Evolutionary conservation across 37 sponge, comb jelly and placozoan species (phyloP), one percentile per base, ranked within the genome.

Genomic region (Ianthella basta): DNA sequence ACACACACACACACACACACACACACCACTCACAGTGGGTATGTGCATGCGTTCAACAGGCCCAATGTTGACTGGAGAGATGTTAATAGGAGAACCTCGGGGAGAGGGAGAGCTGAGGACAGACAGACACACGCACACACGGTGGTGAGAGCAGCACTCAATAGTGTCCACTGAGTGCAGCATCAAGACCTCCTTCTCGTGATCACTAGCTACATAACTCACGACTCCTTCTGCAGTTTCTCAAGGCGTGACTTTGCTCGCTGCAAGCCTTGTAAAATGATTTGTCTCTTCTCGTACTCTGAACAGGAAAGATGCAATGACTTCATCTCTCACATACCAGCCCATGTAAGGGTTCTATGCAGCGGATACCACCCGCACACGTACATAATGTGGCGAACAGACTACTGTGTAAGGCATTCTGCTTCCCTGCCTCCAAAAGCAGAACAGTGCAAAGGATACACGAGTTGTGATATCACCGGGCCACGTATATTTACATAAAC

Each of bases 261-360:
- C 25, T 75, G 78, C 21, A 75, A 50, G 2, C 78, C 78, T 50
- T 75, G 78, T 4, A 75, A 23, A 21, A 75, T 75, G 54, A 39
- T 75, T 50, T 75, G 78, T 41, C 78, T 39, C 54, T 50, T 75
- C 25, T 75, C 78, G 25, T 75, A 75, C n/a, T 75, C 78, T 75
- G 38, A 34, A 70, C 4, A 2, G 72, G 3, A 70, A 24, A 27
- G 19, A n/a, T n/a, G n/a, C n/a, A n/a, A n/a, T n/a, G n/a, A n/a
- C n/a, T n/a, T n/a, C n/a, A n/a, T n/a, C n/a, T n/a, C n/a, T n/a
- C n/a, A n/a, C n/a, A n/a, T n/a, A n/a, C n/a, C n/a, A n/a, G n/a
- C n/a, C n/a, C n/a, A n/a, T n/a, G n/a, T n/a, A n/a, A n/a, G n/a
- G n/a, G n/a, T n/a, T n/a, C n/a, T n/a, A n/a, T n/a, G n/a, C n/a